Percentiles rank a stretch among this genome's conserved stretches.
Evolutionary conservation across 1,140 invertebrate species (phyloP).

Genomic region (Trichomalopsis sarcophagae): DNA sequence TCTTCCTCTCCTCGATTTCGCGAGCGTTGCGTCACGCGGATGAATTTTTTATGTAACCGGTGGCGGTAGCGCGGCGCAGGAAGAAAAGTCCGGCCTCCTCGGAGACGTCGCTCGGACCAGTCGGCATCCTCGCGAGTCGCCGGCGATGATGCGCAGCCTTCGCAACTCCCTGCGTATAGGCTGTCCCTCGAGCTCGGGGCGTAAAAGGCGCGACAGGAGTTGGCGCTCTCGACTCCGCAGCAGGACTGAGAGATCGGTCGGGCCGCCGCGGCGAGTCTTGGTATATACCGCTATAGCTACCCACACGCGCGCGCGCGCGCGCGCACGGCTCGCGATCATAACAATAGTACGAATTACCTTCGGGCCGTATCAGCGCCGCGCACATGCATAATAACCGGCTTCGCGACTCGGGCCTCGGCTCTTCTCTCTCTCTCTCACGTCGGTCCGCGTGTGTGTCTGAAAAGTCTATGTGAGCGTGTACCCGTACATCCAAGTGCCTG

Average conservation of each 20-base stretch:
- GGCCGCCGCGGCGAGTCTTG: slow-evolving; percentile 52
- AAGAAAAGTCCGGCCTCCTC: neutral
- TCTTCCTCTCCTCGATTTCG: neutral
- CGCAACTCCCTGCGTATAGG: too few relatives aligned
- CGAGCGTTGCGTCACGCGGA: neutral
- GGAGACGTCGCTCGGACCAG: too few relatives aligned
- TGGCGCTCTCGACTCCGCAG: slow-evolving; percentile 52
- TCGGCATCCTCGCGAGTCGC: too few relatives aligned
- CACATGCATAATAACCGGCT: slow-evolving; percentile 66
- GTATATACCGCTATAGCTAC: neutral
- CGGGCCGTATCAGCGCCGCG: slow-evolving; percentile 62
- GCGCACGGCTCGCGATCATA: slow-evolving; percentile 65
- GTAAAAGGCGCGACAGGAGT: neutral
- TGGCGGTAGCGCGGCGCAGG: neutral
- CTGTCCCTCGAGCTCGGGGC: neutral
- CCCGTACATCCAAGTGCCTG: too few relatives aligned
- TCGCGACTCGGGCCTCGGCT: slow-evolving; percentile 1
- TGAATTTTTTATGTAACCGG: slow-evolving; percentile 37
- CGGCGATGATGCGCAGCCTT: too few relatives aligned
- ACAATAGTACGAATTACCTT: slow-evolving; percentile 73
- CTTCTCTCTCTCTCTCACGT: neutral
- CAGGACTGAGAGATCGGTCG: slow-evolving; percentile 55
- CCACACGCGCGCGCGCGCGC: too few relatives aligned
- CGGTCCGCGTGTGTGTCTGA: too few relatives aligned
- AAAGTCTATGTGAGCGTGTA: too few relatives aligned